These are phyloP conservation scores for Dipodomys ordii DNA, from an alignment of 2,113 vertebrate genomes.

Conservation along the genomic window DNA sequence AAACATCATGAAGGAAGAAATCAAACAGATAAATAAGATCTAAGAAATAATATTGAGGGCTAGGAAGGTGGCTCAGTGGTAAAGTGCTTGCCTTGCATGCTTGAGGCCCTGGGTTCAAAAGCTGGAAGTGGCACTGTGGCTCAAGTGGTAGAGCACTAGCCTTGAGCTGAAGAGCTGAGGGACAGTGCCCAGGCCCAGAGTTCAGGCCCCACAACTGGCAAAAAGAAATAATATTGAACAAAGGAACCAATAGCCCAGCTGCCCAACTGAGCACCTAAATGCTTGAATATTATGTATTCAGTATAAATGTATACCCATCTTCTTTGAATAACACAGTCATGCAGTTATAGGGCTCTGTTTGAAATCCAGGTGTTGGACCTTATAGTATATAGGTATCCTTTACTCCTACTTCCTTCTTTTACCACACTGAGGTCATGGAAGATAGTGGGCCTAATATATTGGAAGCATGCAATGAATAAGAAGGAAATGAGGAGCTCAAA, in stretches of 20 bases:
- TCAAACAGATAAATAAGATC: background rate
- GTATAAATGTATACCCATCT: background rate
- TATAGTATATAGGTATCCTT: background rate
- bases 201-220: too few species aligned
- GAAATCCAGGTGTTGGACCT: background rate
- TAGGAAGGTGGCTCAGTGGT: too few species aligned
- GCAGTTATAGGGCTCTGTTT: background rate
- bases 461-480: background rate
- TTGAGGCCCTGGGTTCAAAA: too few species aligned
- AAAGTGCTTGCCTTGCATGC: too few species aligned
- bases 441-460: background rate
- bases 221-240: background rate
- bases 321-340: background rate
- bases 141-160: too few species aligned
- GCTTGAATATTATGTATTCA: background rate
- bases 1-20: constrained; percentile 18
- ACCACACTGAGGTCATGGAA: background rate
- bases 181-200: too few species aligned
- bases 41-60: background rate
- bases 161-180: too few species aligned
- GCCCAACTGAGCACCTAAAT: background rate
- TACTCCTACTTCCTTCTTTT: background rate
- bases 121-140: too few species aligned
- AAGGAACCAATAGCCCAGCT: background rate
- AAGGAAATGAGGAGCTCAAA: background rate